phyloP scores from a whole-genome alignment of 2,888 invertebrate species.

The Tortricodes alternella region DNA sequence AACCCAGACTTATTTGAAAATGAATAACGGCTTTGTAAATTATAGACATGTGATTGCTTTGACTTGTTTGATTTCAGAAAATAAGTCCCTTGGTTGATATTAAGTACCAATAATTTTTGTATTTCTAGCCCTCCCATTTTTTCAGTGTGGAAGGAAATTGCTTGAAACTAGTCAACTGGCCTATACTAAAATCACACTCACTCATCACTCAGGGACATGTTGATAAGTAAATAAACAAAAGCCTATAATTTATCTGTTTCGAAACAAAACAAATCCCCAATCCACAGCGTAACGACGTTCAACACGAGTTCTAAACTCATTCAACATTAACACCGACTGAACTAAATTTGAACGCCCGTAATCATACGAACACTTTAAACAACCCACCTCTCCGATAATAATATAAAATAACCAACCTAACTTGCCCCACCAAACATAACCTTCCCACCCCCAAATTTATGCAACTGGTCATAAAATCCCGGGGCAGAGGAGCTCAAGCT shows the following conservation, averaged over 20 bases:
- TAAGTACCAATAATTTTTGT: too few species aligned
- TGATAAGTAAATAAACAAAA: not conserved
- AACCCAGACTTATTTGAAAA: too few species aligned
- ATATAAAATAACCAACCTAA: conserved; percentile 51
- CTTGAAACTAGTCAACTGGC: too few species aligned
- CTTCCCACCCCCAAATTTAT: conserved; percentile 32
- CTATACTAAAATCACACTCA: too few species aligned
- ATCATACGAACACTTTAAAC: conserved; percentile 77
- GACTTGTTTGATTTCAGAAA: too few species aligned
- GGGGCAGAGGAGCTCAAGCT: conserved; percentile 45
- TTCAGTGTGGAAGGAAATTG: too few species aligned
- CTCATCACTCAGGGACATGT: not conserved
- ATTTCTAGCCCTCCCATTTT: too few species aligned
- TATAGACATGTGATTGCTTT: too few species aligned
- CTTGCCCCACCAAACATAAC: conserved; percentile 42
- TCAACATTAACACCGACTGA: conserved; percentile 50
- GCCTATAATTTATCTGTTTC: not conserved
- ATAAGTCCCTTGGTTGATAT: too few species aligned
- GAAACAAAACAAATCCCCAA: not conserved
- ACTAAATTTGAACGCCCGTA: conserved; percentile 76
- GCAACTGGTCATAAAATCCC: not conserved
- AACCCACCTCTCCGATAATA: conserved; percentile 55
- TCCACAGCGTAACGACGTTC: not conserved
- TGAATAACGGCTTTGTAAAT: too few species aligned
- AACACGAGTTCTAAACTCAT: conserved; percentile 60